phyloP scores from a whole-genome alignment of 2,113 vertebrate species.

The Pachyramphus minor region DNA sequence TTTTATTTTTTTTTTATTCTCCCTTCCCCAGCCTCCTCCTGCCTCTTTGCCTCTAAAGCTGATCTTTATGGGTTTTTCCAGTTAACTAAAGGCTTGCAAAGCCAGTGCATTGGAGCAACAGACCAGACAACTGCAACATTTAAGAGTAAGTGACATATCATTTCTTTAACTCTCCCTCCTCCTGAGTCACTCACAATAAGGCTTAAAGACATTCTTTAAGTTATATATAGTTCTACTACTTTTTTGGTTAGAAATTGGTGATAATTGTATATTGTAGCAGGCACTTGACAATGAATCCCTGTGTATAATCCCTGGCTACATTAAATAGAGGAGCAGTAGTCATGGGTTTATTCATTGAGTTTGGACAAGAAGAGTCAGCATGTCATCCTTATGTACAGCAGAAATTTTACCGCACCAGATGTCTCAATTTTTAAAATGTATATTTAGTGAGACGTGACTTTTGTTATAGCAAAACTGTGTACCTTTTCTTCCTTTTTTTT shows the following conservation, averaged over 20 bases:
- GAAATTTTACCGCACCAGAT: not conserved
- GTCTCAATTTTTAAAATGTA: not conserved
- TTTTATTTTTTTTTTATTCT: not conserved
- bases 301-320: not conserved
- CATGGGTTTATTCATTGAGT: not conserved
- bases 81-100: conserved; percentile 50
- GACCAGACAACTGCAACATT: conserved; percentile 10
- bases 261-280: not conserved
- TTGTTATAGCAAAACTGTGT: not conserved
- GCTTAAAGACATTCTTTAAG: not conserved
- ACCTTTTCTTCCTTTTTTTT: not conserved
- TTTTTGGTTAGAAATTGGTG: not conserved
- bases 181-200: not conserved
- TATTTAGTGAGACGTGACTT: not conserved
- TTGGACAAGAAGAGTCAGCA: not conserved
- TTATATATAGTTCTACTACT: not conserved
- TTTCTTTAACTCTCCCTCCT: conserved; percentile 57
- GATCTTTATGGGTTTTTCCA: not conserved
- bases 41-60: too few species aligned
- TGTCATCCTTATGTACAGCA: not conserved
- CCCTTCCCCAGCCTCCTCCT: not conserved
- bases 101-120: not conserved
- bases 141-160: not conserved
- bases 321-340: not conserved
- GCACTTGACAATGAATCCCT: not conserved